These are phyloP conservation scores for Capreolus pygargus DNA, from an alignment of 2,113 vertebrate genomes.

Conservation along the genomic window DNA sequence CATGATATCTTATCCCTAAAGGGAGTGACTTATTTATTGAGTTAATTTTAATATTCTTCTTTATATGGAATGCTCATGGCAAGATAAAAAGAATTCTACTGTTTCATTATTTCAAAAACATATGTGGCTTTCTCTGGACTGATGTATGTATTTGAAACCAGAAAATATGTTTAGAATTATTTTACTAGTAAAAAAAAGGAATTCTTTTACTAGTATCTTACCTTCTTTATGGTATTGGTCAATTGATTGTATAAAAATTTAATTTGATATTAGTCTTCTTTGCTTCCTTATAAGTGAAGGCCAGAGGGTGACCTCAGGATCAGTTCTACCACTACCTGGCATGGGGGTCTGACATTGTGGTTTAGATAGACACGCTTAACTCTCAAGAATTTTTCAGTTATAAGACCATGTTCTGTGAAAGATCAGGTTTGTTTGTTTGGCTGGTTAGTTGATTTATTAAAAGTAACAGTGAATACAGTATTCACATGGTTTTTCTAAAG, in stretches of 20 bases:
- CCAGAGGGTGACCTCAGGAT: background rate
- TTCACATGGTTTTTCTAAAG: background rate
- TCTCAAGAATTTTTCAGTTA: background rate
- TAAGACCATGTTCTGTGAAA: background rate
- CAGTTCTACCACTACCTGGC: background rate
- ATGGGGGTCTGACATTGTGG: background rate
- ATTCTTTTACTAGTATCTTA: background rate
- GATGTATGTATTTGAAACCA: background rate
- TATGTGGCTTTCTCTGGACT: background rate
- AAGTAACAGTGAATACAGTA: background rate
- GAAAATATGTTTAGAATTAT: constrained; percentile 17
- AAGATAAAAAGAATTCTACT: background rate
- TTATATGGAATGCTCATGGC: background rate
- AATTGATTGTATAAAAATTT: background rate
- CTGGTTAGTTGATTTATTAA: background rate
- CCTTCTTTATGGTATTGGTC: background rate
- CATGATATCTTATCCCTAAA: background rate
- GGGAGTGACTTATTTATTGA: background rate
- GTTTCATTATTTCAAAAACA: background rate
- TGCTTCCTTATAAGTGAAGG: background rate
- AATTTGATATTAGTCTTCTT: background rate
- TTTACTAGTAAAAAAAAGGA: background rate
- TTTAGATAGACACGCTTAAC: background rate
- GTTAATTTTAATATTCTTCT: background rate
- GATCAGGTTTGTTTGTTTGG: background rate